phyloP scores from a whole-genome alignment of 2,888 invertebrate species.

The Lagria hirta region DNA sequence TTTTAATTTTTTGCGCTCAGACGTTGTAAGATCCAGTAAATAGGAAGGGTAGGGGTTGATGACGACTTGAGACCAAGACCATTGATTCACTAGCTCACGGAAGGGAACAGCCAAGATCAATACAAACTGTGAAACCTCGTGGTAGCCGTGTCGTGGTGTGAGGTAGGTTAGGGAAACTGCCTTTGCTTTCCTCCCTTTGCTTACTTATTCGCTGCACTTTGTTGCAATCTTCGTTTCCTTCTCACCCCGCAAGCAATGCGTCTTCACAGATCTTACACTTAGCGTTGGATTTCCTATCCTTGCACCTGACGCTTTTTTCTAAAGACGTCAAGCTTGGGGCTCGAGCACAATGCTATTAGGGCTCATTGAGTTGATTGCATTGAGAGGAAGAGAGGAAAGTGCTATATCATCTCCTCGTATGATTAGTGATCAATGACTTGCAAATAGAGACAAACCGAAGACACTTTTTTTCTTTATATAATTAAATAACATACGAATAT shows the following conservation, averaged over 20 bases:
- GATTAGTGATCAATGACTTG: constrained; percentile 28
- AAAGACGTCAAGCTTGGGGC: too few species aligned
- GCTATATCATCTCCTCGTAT: constrained; percentile 26
- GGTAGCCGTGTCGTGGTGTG: constrained; percentile 47
- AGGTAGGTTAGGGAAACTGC: constrained; percentile 53
- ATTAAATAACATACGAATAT: too few species aligned
- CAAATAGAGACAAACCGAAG: too few species aligned
- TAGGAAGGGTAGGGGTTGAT: constrained; percentile 22
- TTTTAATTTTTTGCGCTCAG: not conserved
- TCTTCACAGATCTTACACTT: constrained; percentile 5
- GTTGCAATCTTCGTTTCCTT: constrained; percentile 51
- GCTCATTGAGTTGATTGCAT: constrained; percentile 27
- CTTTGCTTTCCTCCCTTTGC: constrained; percentile 26
- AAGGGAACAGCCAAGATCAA: constrained; percentile 52
- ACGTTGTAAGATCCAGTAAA: constrained; percentile 24
- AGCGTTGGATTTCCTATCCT: constrained; percentile 9
- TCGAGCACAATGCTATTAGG: constrained; percentile 13
- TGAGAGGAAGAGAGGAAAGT: constrained; percentile 26
- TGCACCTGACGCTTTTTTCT: constrained; percentile 14
- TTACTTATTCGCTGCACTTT: constrained; percentile 43
- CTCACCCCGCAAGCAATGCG: constrained; percentile 31
- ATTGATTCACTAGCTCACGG: constrained; percentile 50
- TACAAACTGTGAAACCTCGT: constrained; percentile 52
- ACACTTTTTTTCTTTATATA: too few species aligned
- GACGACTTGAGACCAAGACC: constrained; percentile 50